Conservation (phyloP, 2,113 vertebrate species). For the Carlito syrichta region DNA sequence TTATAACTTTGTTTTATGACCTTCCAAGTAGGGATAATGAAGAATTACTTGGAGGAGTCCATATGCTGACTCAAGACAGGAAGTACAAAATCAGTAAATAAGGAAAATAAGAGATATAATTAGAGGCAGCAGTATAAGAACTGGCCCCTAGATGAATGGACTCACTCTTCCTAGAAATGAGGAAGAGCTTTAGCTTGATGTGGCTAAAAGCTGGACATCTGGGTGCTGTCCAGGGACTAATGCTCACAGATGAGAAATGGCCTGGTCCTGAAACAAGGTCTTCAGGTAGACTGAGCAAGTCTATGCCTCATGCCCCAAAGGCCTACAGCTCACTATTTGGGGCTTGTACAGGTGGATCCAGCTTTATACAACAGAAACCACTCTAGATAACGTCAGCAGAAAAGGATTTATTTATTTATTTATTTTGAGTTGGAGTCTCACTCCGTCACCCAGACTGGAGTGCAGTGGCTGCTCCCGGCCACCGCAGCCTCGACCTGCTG, state of each 20-base stretch:
- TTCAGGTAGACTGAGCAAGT: background rate
- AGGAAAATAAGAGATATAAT: background rate
- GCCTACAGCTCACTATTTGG: background rate
- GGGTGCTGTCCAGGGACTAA: background rate
- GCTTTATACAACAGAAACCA: background rate
- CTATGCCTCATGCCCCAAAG: background rate
- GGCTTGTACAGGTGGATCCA: background rate
- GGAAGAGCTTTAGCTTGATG: background rate
- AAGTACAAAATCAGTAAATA: background rate
- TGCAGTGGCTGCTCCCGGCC: too few relatives aligned
- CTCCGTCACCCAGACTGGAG: too few relatives aligned
- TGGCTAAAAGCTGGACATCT: background rate
- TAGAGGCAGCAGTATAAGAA: background rate
- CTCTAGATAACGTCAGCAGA: background rate
- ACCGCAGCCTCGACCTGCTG: too few relatives aligned
- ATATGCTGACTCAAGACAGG: background rate
- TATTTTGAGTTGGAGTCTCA: too few relatives aligned
- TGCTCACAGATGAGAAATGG: background rate
- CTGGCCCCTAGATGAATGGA: background rate
- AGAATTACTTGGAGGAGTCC: background rate
- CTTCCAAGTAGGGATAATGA: background rate
- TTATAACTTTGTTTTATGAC: background rate
- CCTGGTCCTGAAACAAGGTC: background rate
- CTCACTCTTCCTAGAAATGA: background rate
- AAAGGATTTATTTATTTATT: too few relatives aligned